Evolutionary conservation across 92 coral and sea anemone genomes (phyloP).

Genomic region (Diadumene lineata): DNA sequence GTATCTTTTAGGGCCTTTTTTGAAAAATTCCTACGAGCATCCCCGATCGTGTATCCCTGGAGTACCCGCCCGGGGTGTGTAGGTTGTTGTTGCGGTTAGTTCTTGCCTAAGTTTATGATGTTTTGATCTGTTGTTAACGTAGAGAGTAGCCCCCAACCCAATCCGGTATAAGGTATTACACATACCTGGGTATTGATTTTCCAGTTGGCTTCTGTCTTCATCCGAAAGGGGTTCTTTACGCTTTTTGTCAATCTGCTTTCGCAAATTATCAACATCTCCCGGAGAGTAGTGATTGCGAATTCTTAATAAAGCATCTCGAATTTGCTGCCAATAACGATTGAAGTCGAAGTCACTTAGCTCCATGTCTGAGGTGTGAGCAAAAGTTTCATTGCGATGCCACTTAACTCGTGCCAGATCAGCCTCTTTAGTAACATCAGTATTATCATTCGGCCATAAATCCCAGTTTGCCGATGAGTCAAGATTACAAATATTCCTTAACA

Average conservation of each 20-base stretch:
- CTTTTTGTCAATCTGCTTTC: neutral
- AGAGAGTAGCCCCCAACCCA: neutral
- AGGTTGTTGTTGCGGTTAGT: no score
- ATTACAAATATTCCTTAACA: constrained; percentile 45
- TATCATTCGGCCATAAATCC: constrained; percentile 36
- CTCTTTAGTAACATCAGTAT: constrained; percentile 32
- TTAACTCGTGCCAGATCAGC: constrained; percentile 49
- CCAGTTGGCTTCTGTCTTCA: neutral
- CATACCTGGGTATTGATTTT: neutral
- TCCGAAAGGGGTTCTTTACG: neutral
- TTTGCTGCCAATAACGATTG: constrained; percentile 4
- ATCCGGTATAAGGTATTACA: neutral
- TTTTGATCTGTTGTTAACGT: no score
- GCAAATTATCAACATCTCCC: neutral
- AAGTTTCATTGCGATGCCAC: constrained; percentile 36
- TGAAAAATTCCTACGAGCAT: no score
- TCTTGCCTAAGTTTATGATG: no score
- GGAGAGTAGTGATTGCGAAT: neutral
- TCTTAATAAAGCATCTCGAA: constrained; percentile 11
- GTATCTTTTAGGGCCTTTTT: no score
- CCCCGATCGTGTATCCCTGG: neutral
- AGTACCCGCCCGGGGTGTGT: neutral
- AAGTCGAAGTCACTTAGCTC: constrained; percentile 6
- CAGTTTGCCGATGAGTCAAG: constrained; percentile 52
- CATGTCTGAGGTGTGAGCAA: constrained; percentile 19